Conservation (phyloP, 2,113 vertebrate genomes). For the Chrysemys picta region DNA sequence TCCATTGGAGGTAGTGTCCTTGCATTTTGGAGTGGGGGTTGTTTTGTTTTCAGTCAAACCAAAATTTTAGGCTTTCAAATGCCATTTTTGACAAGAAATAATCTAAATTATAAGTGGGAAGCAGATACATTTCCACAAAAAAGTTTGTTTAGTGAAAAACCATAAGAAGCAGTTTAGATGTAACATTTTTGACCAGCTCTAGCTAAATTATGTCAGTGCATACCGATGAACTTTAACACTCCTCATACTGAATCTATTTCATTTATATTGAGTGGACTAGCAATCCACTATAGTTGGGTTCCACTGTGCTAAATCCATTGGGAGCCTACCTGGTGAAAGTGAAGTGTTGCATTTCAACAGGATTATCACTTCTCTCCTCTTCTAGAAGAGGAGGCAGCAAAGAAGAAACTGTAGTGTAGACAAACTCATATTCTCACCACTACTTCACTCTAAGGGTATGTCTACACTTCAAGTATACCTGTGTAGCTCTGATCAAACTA, state of each 20-base stretch:
- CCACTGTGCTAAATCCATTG: not conserved
- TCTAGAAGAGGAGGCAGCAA: fast-evolving
- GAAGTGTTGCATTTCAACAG: not conserved
- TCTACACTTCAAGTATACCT: not conserved
- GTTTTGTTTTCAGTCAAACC: not conserved
- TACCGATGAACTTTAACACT: not conserved
- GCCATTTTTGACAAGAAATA: not conserved
- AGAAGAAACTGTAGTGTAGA: not conserved
- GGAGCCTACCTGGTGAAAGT: not conserved
- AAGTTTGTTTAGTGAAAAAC: not conserved
- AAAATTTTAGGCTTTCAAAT: not conserved
- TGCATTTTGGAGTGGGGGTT: not conserved
- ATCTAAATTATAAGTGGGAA: not conserved
- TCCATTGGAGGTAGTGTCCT: not conserved
- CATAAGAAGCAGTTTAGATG: not conserved
- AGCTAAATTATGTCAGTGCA: not conserved
- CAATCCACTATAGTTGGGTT: not conserved
- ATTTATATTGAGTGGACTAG: not conserved
- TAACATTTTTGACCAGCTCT: not conserved
- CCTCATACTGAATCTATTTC: not conserved
- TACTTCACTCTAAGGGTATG: not conserved
- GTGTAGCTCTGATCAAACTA: not conserved
- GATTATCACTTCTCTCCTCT: not conserved
- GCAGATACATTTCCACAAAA: not conserved
- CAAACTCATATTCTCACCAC: not conserved